Evolutionary conservation across 2,113 vertebrate genomes (phyloP).

Genomic region (Hippocampus mohnikei): DNA sequence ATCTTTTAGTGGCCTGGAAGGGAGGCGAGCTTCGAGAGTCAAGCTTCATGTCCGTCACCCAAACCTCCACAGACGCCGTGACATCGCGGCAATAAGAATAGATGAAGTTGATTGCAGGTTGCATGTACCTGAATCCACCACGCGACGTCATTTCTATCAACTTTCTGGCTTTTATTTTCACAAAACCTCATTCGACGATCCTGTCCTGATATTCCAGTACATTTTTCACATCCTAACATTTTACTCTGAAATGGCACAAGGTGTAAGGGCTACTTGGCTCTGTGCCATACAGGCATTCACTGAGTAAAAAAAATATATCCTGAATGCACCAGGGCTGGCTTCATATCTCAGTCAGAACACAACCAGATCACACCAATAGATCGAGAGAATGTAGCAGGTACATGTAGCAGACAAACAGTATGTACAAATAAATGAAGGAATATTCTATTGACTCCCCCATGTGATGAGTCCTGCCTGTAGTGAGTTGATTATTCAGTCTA

Average conservation of each 20-base stretch:
- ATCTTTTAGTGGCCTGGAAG: constrained; percentile 86
- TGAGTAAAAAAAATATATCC: neutral
- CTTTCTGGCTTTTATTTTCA: neutral
- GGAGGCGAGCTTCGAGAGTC: constrained; percentile 96
- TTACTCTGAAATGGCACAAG: constrained; percentile 35
- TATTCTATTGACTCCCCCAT: neutral
- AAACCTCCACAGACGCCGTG: constrained; percentile 82
- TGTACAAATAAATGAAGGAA: constrained; percentile 4
- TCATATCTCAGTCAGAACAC: constrained; percentile 15
- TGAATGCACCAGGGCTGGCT: constrained; percentile 24
- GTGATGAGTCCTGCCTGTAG: neutral
- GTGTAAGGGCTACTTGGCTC: constrained; percentile 50
- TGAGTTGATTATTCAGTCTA: neutral
- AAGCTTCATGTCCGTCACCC: constrained; percentile 92
- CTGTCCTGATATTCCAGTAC: neutral
- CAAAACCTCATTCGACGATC: neutral
- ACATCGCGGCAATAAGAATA: constrained; percentile 26
- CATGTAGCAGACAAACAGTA: constrained; percentile 64
- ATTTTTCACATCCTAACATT: neutral
- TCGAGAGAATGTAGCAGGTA: constrained; percentile 50
- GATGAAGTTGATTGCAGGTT: constrained; percentile 13
- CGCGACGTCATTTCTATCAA: neutral
- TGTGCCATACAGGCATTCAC: constrained; percentile 18
- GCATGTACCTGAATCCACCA: neutral
- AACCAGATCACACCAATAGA: constrained; percentile 2